Evolutionary conservation across 2,113 vertebrate genomes (phyloP).

Genomic region (Porphyrio hochstetteri): DNA sequence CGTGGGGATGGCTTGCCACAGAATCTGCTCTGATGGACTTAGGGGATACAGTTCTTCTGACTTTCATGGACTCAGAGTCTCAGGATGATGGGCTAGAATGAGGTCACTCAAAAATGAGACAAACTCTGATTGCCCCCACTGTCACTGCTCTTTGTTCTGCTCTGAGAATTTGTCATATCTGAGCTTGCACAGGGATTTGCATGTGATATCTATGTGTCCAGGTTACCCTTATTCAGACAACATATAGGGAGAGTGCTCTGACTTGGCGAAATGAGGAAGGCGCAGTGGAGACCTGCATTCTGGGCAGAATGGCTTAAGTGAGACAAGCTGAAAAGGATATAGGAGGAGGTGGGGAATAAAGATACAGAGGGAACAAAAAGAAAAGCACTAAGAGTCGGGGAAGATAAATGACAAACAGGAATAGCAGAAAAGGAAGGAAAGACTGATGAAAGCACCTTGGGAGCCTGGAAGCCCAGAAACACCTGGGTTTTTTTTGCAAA

Average conservation of each 20-base stretch:
- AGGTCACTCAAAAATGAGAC: neutral
- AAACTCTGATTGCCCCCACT: neutral
- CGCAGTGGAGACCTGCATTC: neutral
- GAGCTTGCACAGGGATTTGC: neutral
- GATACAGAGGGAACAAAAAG: neutral
- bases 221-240: neutral
- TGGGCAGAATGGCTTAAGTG: neutral
- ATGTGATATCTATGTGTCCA: neutral
- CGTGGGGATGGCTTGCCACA: neutral
- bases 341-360: neutral
- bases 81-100: neutral
- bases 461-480: neutral
- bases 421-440: neutral
- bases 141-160: neutral
- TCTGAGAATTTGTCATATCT: neutral
- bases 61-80: neutral
- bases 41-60: neutral
- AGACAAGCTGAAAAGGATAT: neutral
- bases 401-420: neutral
- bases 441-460: neutral
- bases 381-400: neutral
- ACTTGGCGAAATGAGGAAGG: neutral
- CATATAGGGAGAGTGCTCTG: neutral
- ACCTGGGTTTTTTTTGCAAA: neutral
- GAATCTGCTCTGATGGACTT: neutral